These are phyloP conservation scores for Steinernema khuongi DNA, from an alignment of 1,140 invertebrate genomes.

Conservation along the genomic window DNA sequence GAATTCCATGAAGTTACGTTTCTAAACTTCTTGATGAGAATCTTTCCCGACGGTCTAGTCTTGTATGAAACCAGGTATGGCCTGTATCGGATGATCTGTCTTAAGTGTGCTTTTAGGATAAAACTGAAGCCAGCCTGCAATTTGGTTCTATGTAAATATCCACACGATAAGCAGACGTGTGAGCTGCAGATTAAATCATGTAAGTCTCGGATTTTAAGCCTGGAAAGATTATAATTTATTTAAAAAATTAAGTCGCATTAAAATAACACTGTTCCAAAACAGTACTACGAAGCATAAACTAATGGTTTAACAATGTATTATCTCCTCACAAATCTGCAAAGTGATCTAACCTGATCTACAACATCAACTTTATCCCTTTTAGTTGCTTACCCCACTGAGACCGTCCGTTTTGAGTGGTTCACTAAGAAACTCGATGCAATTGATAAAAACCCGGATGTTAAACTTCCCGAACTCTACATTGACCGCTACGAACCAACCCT, in stretches of 20 bases:
- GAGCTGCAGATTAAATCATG: constrained; percentile 57
- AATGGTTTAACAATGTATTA: too few relatives aligned
- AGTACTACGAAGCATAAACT: too few relatives aligned
- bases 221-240: not conserved
- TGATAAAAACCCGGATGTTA: constrained; percentile 58
- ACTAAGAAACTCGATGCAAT: constrained; percentile 53
- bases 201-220: constrained; percentile 25
- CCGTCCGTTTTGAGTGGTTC: constrained; percentile 58
- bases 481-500: constrained; percentile 50
- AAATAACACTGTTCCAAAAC: too few relatives aligned
- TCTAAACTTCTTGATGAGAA: constrained; percentile 68
- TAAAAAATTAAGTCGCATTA: too few relatives aligned
- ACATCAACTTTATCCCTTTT: constrained; percentile 21
- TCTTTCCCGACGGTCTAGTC: constrained; percentile 66
- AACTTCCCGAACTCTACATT: constrained; percentile 56
- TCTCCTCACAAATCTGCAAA: too few relatives aligned
- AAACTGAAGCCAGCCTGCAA: constrained; percentile 58
- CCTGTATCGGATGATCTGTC: not conserved
- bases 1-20: constrained; percentile 69
- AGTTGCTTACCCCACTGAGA: constrained; percentile 57
- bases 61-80: constrained; percentile 67
- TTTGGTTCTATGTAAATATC: constrained; percentile 57
- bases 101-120: constrained; percentile 43
- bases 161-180: constrained; percentile 58
- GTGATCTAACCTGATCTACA: not conserved